A percentile compares a stretch with the other conserved stretches of the same genome.
Conservation (phyloP, 2,113 vertebrate genomes). For the Anhinga anhinga region DNA sequence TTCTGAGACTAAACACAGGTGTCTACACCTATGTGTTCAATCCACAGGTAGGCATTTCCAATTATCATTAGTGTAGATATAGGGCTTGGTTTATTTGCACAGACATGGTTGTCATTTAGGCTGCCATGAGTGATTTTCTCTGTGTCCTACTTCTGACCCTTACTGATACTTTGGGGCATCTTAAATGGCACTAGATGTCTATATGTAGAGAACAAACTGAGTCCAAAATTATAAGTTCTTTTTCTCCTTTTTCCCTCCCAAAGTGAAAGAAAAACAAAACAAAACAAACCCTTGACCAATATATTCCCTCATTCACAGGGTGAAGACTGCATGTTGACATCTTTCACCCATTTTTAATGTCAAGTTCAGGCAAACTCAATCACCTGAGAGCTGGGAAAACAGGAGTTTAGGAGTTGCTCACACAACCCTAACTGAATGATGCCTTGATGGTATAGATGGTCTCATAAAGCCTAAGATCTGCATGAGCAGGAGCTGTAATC, state of each 20-base stretch:
- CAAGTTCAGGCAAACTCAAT: background rate
- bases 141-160: background rate
- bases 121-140: background rate
- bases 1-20: background rate
- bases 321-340: background rate
- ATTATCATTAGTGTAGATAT: background rate
- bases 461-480: background rate
- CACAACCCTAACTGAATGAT: background rate
- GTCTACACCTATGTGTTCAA: background rate
- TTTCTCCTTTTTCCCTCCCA: fast-evolving
- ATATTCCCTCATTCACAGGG: background rate
- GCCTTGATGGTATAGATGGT: background rate
- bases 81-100: background rate
- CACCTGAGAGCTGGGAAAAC: background rate
- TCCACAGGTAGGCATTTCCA: background rate
- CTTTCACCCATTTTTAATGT: background rate
- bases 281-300: background rate
- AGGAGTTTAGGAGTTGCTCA: background rate
- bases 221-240: background rate
- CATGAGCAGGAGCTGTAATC: background rate
- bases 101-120: background rate
- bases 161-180: background rate
- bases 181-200: background rate
- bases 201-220: background rate
- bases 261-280: background rate